Conservation (phyloP, 2,113 vertebrate genomes). For the Pristiophorus japonicus region DNA sequence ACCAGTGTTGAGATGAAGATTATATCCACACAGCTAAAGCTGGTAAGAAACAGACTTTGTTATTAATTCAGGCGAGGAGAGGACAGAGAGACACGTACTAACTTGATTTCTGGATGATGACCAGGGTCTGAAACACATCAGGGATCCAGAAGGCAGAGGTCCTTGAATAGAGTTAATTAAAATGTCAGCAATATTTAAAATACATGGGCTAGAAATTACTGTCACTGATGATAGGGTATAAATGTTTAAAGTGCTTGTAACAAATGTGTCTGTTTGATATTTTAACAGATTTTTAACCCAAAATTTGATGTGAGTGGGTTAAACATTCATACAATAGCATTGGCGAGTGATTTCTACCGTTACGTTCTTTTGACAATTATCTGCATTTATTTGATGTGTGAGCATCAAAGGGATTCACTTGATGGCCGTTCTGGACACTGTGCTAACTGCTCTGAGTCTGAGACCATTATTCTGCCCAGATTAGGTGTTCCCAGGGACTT, state of each 20-base stretch:
- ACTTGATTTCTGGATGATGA: not conserved
- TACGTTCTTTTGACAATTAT: too few species aligned
- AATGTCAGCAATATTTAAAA: not conserved
- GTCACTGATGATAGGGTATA: not conserved
- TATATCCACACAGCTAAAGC: not conserved
- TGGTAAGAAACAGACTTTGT: not conserved
- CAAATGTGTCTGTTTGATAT: not conserved
- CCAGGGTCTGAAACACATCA: not conserved
- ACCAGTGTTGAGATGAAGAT: not conserved
- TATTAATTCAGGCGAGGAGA: not conserved
- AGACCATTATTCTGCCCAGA: not conserved
- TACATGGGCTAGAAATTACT: not conserved
- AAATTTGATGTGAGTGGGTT: not conserved
- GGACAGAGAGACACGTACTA: not conserved
- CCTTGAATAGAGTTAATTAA: not conserved
- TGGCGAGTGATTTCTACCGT: not conserved
- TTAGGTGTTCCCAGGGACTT: not conserved
- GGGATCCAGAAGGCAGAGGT: not conserved
- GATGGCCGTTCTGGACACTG: not conserved
- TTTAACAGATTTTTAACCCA: not conserved
- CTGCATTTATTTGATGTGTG: too few species aligned
- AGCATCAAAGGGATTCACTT: not conserved
- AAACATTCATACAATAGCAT: not conserved
- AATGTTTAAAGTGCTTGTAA: not conserved
- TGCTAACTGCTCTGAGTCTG: not conserved